A percentile compares a stretch with the other conserved stretches of the same genome.
These are phyloP conservation scores for Trichogramma evanescens DNA, from an alignment of 2,888 invertebrate genomes.

Conservation along the genomic window DNA sequence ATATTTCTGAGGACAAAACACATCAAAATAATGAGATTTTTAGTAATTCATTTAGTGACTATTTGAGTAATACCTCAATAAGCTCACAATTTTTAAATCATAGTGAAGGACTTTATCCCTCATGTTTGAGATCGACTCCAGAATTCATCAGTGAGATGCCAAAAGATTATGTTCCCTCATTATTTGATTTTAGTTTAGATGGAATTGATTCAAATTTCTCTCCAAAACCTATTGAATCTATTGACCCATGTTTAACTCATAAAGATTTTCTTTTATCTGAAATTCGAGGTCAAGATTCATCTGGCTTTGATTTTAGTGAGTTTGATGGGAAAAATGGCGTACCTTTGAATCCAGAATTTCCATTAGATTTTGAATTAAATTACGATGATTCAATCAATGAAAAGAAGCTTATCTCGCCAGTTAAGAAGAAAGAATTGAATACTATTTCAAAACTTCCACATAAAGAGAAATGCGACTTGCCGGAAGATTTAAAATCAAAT, in stretches of 20 bases:
- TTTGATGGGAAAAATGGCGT: no score
- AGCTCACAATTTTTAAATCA: slow-evolving; percentile 2
- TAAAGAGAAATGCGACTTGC: no score
- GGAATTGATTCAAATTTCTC: slow-evolving; percentile 29
- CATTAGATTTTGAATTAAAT: no score
- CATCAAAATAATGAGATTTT: slow-evolving; percentile 4
- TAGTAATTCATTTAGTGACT: slow-evolving; percentile 1
- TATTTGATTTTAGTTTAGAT: slow-evolving; percentile 27
- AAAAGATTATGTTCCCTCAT: slow-evolving; percentile 22
- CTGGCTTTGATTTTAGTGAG: no score
- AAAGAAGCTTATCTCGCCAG: no score
- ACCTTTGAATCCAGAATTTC: no score
- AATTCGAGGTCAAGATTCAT: no score
- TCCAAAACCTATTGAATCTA: slow-evolving; percentile 26
- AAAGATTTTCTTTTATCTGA: slow-evolving; percentile 7
- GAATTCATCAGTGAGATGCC: slow-evolving; percentile 1
- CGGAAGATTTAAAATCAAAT: no score
- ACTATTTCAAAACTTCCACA: no score
- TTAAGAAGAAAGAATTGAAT: no score
- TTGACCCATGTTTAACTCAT: slow-evolving; percentile 29
- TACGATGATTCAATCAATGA: no score
- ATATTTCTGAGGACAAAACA: slow-evolving; percentile 9
- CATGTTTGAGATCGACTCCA: slow-evolving; percentile 23
- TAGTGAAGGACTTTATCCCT: slow-evolving; percentile 14
- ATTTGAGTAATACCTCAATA: slow-evolving; percentile 3